These are phyloP conservation scores for Sphaeramia orbicularis DNA, from an alignment of 2,797 vertebrate genomes.

Conservation along the genomic window DNA sequence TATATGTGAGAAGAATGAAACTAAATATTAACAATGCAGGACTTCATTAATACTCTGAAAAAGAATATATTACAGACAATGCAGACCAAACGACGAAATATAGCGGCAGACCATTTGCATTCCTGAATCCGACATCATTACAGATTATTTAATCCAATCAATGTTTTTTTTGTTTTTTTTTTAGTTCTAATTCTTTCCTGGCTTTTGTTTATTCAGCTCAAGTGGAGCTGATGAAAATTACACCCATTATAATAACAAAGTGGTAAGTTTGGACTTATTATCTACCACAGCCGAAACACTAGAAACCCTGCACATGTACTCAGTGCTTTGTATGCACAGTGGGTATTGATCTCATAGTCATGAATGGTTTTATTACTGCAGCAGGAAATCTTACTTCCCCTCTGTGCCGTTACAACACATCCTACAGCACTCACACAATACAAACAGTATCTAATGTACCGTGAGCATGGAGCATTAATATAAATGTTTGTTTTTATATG, in stretches of 20 bases:
- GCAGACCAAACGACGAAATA: constrained; percentile 20
- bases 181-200: constrained; percentile 30
- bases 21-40: constrained; percentile 29
- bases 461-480: constrained; percentile 15
- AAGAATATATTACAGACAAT: not conserved
- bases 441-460: constrained; percentile 19
- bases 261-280: constrained; percentile 27
- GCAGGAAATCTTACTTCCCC: constrained; percentile 22
- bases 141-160: constrained; percentile 10
- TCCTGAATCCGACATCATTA: constrained; percentile 6
- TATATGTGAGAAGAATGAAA: constrained; percentile 13
- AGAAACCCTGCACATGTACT: constrained; percentile 1
- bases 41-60: constrained; percentile 8
- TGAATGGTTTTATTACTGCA: constrained; percentile 46
- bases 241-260: constrained; percentile 54
- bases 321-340: constrained; percentile 2
- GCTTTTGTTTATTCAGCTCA: constrained; percentile 46
- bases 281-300: constrained; percentile 14
- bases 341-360: constrained; percentile 33
- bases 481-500: constrained; percentile 26
- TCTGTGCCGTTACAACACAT: constrained; percentile 16
- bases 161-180: constrained; percentile 33
- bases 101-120: not conserved
- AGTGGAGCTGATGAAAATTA: constrained; percentile 40
- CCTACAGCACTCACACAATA: constrained; percentile 32